Conservation (phyloP, 2,888 invertebrate species). For the Tyria jacobaeae region DNA sequence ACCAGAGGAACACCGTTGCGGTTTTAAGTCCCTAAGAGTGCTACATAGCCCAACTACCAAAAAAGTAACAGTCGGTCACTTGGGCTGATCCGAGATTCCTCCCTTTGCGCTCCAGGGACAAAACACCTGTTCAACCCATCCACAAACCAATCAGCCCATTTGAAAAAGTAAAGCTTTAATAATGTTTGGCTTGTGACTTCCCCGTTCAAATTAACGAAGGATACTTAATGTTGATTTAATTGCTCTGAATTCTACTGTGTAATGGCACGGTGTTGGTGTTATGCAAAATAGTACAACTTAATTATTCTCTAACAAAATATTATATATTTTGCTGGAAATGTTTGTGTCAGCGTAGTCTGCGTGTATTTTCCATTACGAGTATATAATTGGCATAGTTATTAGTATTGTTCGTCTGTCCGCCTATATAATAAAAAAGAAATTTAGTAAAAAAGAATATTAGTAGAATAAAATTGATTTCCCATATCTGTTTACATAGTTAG, state of each 20-base stretch:
- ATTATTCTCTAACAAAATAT: background rate
- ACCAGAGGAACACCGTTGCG: too few species aligned
- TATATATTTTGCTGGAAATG: background rate
- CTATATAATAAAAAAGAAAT: too few species aligned
- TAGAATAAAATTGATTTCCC: too few species aligned
- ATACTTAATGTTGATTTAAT: slow-evolving; percentile 4
- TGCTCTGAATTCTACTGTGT: background rate
- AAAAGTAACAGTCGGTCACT: too few species aligned
- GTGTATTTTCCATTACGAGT: background rate
- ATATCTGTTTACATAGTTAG: too few species aligned
- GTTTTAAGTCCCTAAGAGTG: too few species aligned
- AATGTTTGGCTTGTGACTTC: background rate
- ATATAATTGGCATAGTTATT: background rate
- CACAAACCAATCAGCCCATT: background rate
- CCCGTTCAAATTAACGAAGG: slow-evolving; percentile 2
- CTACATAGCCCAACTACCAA: too few species aligned
- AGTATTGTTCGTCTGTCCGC: too few species aligned
- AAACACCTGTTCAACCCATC: too few species aligned
- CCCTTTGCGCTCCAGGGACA: too few species aligned
- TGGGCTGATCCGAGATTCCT: too few species aligned
- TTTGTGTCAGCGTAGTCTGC: background rate
- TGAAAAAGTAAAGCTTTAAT: background rate
- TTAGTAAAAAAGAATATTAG: too few species aligned
- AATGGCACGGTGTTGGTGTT: background rate
- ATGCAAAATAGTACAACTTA: background rate